Conservation (phyloP, 2,888 invertebrate genomes). For the Euzophera pinguis region DNA sequence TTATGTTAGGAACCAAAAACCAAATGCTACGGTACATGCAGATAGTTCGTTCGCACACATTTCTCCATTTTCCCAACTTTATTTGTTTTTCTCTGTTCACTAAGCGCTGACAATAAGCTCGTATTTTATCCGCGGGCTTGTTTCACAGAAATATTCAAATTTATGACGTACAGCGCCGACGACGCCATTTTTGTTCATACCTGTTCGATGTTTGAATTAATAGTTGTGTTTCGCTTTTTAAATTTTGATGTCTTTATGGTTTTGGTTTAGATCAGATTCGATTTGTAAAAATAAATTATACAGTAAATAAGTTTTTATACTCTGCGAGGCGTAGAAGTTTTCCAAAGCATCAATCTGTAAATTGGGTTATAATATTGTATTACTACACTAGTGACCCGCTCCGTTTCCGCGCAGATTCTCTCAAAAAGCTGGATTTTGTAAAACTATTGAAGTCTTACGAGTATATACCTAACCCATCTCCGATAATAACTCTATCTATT, state of each 20-base stretch:
- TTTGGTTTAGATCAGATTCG: not conserved
- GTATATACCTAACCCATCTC: too few relatives aligned
- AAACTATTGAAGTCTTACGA: too few relatives aligned
- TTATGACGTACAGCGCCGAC: conserved; percentile 60
- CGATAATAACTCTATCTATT: too few relatives aligned
- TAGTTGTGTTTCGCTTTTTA: conserved; percentile 38
- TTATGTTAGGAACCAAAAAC: not conserved
- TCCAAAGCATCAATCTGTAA: too few relatives aligned
- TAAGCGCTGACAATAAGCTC: conserved; percentile 64
- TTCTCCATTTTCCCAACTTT: conserved; percentile 51
- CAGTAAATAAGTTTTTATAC: too few relatives aligned
- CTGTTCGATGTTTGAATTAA: conserved; percentile 34
- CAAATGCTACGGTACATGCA: conserved; percentile 31
- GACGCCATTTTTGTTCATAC: conserved; percentile 48
- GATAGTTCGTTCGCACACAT: conserved; percentile 51
- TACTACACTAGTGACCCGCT: too few relatives aligned
- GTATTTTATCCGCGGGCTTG: conserved; percentile 65
- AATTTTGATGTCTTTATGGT: conserved; percentile 5
- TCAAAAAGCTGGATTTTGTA: too few relatives aligned
- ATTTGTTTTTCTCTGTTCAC: conserved; percentile 47
- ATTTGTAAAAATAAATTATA: too few relatives aligned
- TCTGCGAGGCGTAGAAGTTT: too few relatives aligned
- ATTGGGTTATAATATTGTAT: too few relatives aligned
- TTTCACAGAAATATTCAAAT: conserved; percentile 71
- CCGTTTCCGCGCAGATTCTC: too few relatives aligned